A percentile compares a stretch with the other conserved stretches of the same genome.
Conservation (phyloP, 2,797 vertebrate genomes). For the Oreonectes daqikongensis region DNA sequence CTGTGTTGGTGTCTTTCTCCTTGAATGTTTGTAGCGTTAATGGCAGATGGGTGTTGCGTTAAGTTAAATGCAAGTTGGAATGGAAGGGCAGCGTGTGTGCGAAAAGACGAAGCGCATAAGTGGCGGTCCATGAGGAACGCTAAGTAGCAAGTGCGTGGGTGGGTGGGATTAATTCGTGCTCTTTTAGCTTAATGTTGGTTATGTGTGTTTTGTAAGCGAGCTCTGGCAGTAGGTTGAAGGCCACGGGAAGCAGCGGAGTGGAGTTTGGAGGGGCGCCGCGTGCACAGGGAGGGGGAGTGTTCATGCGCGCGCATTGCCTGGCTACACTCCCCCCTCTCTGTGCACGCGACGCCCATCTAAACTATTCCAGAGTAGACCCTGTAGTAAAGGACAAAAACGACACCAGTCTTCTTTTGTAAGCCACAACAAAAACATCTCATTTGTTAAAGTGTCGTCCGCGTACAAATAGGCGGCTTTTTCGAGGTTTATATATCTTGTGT, state of each 20-base stretch:
- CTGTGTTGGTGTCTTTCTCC: constrained; percentile 63
- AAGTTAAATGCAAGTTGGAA: constrained; percentile 52
- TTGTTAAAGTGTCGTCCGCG: background rate
- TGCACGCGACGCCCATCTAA: constrained; percentile 70
- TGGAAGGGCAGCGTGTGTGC: constrained; percentile 9
- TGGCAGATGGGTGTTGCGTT: constrained; percentile 59
- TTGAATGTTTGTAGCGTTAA: constrained; percentile 42
- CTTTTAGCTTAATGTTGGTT: background rate
- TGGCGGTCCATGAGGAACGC: background rate
- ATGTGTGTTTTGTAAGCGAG: background rate
- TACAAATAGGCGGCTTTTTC: background rate
- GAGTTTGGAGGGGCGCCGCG: constrained; percentile 61
- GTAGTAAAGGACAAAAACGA: background rate
- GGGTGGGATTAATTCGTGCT: constrained; percentile 54
- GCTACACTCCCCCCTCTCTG: constrained; percentile 66
- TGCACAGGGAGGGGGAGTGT: constrained; percentile 67
- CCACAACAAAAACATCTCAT: background rate
- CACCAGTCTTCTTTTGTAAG: background rate
- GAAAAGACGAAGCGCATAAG: background rate
- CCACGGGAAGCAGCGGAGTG: constrained; percentile 51
- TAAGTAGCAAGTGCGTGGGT: constrained; percentile 36
- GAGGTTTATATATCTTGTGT: background rate
- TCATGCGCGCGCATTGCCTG: constrained; percentile 58
- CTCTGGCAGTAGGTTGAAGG: constrained; percentile 34
- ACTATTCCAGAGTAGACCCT: constrained; percentile 35